Percentiles rank a stretch among this genome's conserved stretches.
These are phyloP conservation scores for Pteria penguin DNA, from an alignment of 2,888 invertebrate genomes.

Conservation along the genomic window DNA sequence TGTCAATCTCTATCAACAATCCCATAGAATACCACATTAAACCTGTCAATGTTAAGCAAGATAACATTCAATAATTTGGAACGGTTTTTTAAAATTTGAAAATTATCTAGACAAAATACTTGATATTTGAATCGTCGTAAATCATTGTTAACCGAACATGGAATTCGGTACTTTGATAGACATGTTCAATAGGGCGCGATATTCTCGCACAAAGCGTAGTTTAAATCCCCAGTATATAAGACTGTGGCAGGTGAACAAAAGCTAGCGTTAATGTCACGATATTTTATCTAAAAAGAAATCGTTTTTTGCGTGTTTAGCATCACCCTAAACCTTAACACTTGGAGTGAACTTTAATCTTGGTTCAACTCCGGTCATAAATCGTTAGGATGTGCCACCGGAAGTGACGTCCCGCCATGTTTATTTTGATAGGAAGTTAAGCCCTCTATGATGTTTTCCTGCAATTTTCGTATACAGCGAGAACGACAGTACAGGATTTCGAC, in stretches of 20 bases:
- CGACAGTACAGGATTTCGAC: no score
- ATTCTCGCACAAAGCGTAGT: not conserved
- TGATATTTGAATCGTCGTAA: not conserved
- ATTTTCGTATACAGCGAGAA: no score
- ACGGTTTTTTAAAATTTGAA: not conserved
- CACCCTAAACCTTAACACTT: not conserved
- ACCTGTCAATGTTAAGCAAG: not conserved
- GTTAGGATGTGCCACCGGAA: not conserved
- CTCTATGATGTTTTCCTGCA: no score
- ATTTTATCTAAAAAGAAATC: not conserved
- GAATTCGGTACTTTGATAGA: not conserved
- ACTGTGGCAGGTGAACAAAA: not conserved
- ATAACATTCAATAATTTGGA: not conserved
- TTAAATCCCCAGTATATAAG: not conserved
- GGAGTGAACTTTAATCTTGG: not conserved
- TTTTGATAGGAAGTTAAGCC: no score
- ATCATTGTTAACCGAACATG: not conserved
- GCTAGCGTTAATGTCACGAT: not conserved
- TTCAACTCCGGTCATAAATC: not conserved
- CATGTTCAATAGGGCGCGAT: not conserved
- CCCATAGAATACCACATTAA: no score
- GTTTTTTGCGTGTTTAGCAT: not conserved
- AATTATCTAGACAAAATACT: not conserved
- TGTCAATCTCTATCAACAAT: no score
- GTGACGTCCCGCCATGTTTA: no score